Conservation (phyloP, 2,888 invertebrate genomes). For the Argyresthia albistria region DNA sequence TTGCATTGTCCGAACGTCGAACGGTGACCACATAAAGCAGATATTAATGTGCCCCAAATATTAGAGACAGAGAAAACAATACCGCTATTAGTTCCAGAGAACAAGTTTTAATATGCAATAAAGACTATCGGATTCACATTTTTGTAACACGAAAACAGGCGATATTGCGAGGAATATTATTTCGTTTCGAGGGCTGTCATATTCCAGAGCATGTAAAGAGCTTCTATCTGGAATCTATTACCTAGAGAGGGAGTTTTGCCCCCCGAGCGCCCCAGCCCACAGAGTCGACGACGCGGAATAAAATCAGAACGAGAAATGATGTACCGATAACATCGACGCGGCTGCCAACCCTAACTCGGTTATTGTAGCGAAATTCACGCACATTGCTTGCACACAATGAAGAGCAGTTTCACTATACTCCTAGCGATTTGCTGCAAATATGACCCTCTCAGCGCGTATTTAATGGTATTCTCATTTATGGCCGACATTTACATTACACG, state of each 20-base stretch:
- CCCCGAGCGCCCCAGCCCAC: slow-evolving; percentile 24
- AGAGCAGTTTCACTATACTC: slow-evolving; percentile 19
- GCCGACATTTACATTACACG: too few species aligned
- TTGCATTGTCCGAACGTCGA: too few species aligned
- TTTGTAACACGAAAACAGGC: too few species aligned
- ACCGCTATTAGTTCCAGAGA: slow-evolving; percentile 9
- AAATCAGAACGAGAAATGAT: slow-evolving; percentile 61
- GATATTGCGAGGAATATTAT: background rate
- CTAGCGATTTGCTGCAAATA: background rate
- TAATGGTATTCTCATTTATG: too few species aligned
- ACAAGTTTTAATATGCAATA: background rate
- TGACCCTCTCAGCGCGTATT: background rate
- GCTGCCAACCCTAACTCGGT: slow-evolving; percentile 20
- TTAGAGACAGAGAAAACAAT: slow-evolving; percentile 15
- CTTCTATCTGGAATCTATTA: slow-evolving; percentile 50
- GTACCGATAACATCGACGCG: slow-evolving; percentile 41
- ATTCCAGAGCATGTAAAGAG: background rate
- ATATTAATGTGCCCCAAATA: too few species aligned
- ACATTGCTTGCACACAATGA: slow-evolving; percentile 40
- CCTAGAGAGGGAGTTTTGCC: slow-evolving; percentile 26
- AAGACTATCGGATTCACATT: background rate
- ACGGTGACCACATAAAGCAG: too few species aligned
- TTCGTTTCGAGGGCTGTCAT: background rate
- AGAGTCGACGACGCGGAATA: slow-evolving; percentile 41
- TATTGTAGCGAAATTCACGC: slow-evolving; percentile 40